Percentiles rank a stretch among this genome's conserved stretches.
Conservation (phyloP, 2,888 invertebrate genomes). For the Bugulina stolonifera region DNA sequence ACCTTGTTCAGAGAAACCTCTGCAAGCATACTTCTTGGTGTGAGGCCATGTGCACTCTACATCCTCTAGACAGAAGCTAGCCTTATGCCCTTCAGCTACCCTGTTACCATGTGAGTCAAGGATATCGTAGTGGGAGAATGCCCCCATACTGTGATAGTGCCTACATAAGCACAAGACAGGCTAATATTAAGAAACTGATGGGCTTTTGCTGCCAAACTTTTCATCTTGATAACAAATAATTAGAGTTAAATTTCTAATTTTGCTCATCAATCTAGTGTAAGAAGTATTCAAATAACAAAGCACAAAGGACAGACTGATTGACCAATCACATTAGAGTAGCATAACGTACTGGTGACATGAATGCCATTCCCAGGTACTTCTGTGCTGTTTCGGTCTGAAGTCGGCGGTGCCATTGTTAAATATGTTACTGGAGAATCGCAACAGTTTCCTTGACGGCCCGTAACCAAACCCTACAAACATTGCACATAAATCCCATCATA, state of each 20-base stretch:
- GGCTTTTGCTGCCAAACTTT: too few species aligned
- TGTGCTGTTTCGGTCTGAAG: conserved; percentile 80
- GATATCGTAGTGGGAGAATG: conserved; percentile 89
- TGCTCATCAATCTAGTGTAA: too few species aligned
- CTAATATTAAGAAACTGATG: too few species aligned
- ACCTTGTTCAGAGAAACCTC: conserved; percentile 66
- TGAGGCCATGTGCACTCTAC: conserved; percentile 77
- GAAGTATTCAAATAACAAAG: too few species aligned
- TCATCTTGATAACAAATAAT: too few species aligned
- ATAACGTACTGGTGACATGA: conserved; percentile 93
- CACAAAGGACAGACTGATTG: too few species aligned
- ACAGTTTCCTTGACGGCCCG: conserved; percentile 65
- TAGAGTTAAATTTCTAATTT: too few species aligned
- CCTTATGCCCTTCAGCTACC: conserved; percentile 89
- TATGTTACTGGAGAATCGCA: conserved; percentile 87
- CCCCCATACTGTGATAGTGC: conserved; percentile 98
- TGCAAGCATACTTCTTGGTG: conserved; percentile 61
- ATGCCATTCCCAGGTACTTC: conserved; percentile 93
- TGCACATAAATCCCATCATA: too few species aligned
- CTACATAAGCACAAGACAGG: conserved; percentile 59
- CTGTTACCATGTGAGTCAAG: conserved; percentile 58
- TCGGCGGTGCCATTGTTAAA: conserved; percentile 83
- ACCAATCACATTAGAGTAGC: too few species aligned
- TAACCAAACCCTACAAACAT: neutral
- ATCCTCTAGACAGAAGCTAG: conserved; percentile 92